Evolutionary conservation across 2,797 vertebrate genomes (phyloP), one percentile per base, ranked within the genome.

Genomic region (Triplophysa bombifrons): DNA sequence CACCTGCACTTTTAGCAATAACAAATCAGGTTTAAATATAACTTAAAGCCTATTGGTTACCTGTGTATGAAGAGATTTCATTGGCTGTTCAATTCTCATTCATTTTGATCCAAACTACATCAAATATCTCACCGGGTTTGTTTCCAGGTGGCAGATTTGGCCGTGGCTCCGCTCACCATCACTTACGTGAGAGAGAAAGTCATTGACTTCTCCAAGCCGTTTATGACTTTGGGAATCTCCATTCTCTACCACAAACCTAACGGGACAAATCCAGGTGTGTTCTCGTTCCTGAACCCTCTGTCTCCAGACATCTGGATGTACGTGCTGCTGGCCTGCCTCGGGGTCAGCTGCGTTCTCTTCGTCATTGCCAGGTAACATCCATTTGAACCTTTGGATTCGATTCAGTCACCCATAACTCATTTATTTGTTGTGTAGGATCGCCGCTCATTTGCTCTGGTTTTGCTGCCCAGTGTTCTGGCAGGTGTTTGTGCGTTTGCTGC

Each of bases 241-340:
- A 98, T 99, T 82, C 93, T 99, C 78, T 99, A 99, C 89, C 94
- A 96, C 86, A 99, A 98, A 83, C 98, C 98, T 74, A 99, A 98
- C 11, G 96, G 98, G 85, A 98, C 98, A 88, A 98, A 99, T 75
- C 98, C 98, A 0, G 98, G 98, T 0, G 96, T 98, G 7, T 99
- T 99, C 90, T 99, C 98, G 81, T 99, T 99, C 89, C 89, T 99
- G 86, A 98, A 97, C 86, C 98, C 98, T 0, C 93, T 99, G 27
- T 99, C 98, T 65, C 97, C 98, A 41, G 98, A 98, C 83, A 99
- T 99, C 92, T 99, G 98, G 98, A 98, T 98, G 97, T 99, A 99
- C 2, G 96, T 99, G 69, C 91, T 99, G 65, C 91, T 99, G 86
- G 97, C 98, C 67, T 99, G 97, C 86, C 94, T 99, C 7, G 98